Evolutionary conservation across 1,140 invertebrate species (phyloP).

Genomic region (Drosophila insularis): DNA sequence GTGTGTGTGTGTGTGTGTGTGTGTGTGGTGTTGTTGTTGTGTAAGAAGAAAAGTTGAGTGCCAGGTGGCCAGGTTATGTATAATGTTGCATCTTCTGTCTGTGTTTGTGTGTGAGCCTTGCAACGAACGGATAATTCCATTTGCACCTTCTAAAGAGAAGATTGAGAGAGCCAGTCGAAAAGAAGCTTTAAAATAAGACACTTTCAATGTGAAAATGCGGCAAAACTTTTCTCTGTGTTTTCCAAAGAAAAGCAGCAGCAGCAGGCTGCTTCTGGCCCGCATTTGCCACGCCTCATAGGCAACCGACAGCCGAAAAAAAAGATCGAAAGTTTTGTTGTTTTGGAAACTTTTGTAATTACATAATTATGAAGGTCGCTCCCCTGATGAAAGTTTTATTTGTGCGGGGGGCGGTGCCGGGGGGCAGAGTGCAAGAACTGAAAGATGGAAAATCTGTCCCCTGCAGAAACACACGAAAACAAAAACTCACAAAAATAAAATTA

Average conservation of each 20-base stretch:
- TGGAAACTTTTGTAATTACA: slow-evolving; percentile 73
- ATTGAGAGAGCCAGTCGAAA: background rate
- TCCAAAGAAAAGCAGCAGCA: slow-evolving; percentile 1
- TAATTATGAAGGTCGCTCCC: slow-evolving; percentile 74
- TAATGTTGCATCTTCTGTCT: background rate
- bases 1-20: background rate
- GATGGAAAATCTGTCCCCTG: slow-evolving; percentile 8
- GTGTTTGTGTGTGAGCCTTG: slow-evolving; percentile 7
- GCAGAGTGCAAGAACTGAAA: background rate
- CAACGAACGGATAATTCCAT: slow-evolving; percentile 8
- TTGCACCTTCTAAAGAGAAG: background rate
- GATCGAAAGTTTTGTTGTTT: slow-evolving; percentile 57
- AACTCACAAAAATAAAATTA: slow-evolving; percentile 41
- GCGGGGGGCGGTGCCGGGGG: background rate
- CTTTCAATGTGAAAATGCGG: slow-evolving; percentile 2
- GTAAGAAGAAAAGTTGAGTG: too few relatives aligned
- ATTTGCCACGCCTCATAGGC: slow-evolving; percentile 61
- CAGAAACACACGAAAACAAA: background rate
- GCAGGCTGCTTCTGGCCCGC: slow-evolving; percentile 40
- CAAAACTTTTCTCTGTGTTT: slow-evolving; percentile 49
- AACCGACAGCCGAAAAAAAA: background rate
- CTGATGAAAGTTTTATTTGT: slow-evolving; percentile 44
- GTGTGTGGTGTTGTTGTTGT: background rate
- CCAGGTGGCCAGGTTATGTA: background rate
- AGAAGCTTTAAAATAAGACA: slow-evolving; percentile 7